Conservation (phyloP, 2,797 vertebrate species). For the Cyprinella venusta region DNA sequence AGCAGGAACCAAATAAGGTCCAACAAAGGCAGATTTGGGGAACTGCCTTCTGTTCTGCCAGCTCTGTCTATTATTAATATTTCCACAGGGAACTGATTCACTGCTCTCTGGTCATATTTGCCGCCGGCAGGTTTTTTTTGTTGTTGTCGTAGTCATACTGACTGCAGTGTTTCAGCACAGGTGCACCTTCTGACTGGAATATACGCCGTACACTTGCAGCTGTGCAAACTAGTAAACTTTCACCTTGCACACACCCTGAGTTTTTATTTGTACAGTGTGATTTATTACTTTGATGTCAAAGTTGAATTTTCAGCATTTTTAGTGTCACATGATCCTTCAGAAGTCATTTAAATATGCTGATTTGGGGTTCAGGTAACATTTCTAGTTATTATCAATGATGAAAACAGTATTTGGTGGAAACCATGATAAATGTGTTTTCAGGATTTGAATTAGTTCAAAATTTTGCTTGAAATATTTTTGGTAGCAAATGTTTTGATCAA, state of each 20-base stretch:
- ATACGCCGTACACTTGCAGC: not conserved
- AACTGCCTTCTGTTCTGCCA: conserved; percentile 49
- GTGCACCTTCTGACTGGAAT: conserved; percentile 1
- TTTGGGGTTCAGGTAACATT: not conserved
- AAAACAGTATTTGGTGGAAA: too few relatives aligned
- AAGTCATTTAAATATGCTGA: not conserved
- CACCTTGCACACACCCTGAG: not conserved
- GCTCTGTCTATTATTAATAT: conserved; percentile 51
- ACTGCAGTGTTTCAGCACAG: conserved; percentile 11
- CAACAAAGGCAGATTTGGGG: conserved; percentile 47
- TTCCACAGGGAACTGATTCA: conserved; percentile 56
- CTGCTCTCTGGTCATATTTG: conserved; percentile 19
- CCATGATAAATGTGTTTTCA: not conserved
- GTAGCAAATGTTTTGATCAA: not conserved
- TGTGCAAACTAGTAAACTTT: not conserved
- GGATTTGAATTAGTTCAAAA: not conserved
- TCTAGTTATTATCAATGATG: too few relatives aligned
- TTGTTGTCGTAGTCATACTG: conserved; percentile 27
- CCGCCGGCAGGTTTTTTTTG: conserved; percentile 2
- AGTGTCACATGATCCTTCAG: not conserved
- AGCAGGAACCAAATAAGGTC: conserved; percentile 50
- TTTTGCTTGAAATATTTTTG: not conserved
- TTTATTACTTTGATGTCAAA: not conserved
- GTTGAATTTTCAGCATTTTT: not conserved
- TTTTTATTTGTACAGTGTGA: not conserved